phyloP scores from a whole-genome alignment of 2,797 vertebrate species.

The Acanthurus lineatus region DNA sequence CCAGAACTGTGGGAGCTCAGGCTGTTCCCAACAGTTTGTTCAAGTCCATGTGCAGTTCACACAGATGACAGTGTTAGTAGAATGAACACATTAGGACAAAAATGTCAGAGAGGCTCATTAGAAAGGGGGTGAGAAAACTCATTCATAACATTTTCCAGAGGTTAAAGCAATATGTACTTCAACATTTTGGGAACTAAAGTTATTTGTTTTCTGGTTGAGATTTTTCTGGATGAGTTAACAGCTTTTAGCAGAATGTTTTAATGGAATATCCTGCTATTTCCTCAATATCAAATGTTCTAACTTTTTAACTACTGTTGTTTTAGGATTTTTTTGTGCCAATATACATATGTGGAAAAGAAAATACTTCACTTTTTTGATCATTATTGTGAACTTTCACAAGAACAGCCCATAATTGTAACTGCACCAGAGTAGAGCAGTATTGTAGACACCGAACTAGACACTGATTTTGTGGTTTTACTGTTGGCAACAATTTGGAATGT shows the following conservation, averaged over 20 bases:
- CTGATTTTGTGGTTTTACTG: too few relatives aligned
- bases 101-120: not conserved
- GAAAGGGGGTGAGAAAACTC: not conserved
- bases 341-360: too few relatives aligned
- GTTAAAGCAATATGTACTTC: not conserved
- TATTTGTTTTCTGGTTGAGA: not conserved
- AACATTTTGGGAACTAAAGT: not conserved
- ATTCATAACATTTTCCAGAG: not conserved
- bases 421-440: too few relatives aligned
- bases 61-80: slow-evolving; percentile 16
- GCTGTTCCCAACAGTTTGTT: slow-evolving; percentile 18
- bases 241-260: not conserved
- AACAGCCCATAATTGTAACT: too few relatives aligned
- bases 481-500: too few relatives aligned
- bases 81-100: slow-evolving; percentile 6
- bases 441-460: too few relatives aligned
- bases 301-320: too few relatives aligned
- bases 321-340: too few relatives aligned
- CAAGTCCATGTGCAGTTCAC: not conserved
- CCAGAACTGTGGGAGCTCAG: slow-evolving; percentile 14
- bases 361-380: too few relatives aligned
- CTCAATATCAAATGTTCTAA: too few relatives aligned
- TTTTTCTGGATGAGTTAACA: not conserved
- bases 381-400: too few relatives aligned
- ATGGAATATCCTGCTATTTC: too few relatives aligned